phyloP scores from a whole-genome alignment of 2,888 invertebrate genomes.

The Exocentrus adspersus region DNA sequence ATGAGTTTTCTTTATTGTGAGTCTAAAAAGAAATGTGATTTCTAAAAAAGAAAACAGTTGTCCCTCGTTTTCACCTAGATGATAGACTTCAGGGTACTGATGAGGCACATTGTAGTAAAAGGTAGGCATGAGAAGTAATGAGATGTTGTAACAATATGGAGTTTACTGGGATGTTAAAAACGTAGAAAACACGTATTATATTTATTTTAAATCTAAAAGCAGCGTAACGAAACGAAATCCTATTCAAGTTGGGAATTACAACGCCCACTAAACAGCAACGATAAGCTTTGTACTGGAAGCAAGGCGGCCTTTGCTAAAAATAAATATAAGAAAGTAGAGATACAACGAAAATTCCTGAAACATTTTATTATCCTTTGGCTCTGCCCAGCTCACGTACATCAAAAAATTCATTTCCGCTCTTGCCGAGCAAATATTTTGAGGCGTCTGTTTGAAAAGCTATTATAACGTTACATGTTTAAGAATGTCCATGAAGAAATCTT shows the following conservation, averaged over 20 bases:
- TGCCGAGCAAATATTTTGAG: conserved; percentile 20
- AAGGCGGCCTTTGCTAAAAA: not conserved
- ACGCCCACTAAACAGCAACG: not conserved
- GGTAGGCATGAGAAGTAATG: not conserved
- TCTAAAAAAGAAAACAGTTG: no score
- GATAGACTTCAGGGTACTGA: no score
- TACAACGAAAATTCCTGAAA: conserved; percentile 12
- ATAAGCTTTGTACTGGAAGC: not conserved
- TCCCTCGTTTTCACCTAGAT: no score
- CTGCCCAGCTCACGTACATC: conserved; percentile 23
- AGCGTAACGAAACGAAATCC: not conserved
- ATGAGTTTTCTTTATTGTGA: no score
- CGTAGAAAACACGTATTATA: not conserved
- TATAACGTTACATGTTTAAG: conserved; percentile 22
- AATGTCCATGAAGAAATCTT: conserved; percentile 22
- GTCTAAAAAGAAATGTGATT: no score
- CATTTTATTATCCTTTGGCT: conserved; percentile 21
- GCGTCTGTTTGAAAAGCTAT: conserved; percentile 25
- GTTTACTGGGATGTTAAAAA: no score
- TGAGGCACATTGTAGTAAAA: no score
- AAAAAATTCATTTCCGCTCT: conserved; percentile 32
- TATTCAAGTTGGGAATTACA: not conserved
- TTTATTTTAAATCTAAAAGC: not conserved
- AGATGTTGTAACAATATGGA: no score
- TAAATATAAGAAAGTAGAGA: conserved; percentile 8